Evolutionary conservation across 1,140 invertebrate genomes (phyloP).

Genomic region (Microplitis mediator): DNA sequence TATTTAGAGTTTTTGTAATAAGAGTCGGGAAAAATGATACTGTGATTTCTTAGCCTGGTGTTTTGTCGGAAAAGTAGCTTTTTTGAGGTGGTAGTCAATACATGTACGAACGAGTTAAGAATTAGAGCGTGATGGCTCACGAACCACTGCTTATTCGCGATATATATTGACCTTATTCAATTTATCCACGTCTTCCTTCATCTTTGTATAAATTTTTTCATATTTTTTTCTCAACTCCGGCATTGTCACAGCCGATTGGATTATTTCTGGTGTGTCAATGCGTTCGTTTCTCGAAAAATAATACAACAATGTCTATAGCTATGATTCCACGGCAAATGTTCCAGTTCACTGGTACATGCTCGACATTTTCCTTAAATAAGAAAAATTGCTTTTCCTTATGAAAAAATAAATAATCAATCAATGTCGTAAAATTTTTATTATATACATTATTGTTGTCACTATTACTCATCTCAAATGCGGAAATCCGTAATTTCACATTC

Average conservation of each 20-base stretch:
- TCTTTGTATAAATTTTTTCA: not conserved
- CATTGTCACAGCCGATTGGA: constrained; percentile 4
- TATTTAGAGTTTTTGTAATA: too few relatives aligned
- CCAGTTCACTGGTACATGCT: not conserved
- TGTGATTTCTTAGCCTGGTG: not conserved
- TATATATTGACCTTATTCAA: constrained; percentile 24
- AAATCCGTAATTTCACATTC: too few relatives aligned
- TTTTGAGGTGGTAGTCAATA: not conserved
- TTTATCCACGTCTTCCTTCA: constrained; percentile 1
- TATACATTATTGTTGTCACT: too few relatives aligned
- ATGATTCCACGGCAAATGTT: not conserved
- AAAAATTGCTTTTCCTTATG: not conserved
- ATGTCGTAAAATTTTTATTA: not conserved
- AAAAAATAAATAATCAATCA: not conserved
- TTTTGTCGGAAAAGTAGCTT: not conserved
- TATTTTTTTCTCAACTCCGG: not conserved
- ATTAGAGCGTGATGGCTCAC: constrained; percentile 33
- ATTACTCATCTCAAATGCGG: too few relatives aligned
- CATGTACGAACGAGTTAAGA: constrained; percentile 19
- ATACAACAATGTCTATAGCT: not conserved
- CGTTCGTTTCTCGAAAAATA: not conserved
- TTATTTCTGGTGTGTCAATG: not conserved
- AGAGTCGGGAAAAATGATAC: not conserved
- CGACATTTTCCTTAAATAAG: not conserved
- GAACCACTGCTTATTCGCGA: not conserved